Conservation (phyloP, 1,140 invertebrate species). For the Anastrepha ludens region DNA sequence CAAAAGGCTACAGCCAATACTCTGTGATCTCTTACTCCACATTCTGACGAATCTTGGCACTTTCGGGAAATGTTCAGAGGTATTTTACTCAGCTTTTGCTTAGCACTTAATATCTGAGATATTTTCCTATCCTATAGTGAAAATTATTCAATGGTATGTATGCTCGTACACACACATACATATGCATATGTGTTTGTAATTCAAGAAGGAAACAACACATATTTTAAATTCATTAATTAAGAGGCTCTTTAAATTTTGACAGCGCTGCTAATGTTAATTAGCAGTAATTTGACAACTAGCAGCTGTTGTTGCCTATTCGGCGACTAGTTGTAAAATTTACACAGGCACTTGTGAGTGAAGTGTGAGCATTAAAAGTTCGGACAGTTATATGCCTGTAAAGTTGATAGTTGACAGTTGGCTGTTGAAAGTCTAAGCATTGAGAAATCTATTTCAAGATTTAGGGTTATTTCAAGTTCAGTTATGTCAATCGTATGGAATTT, state of each 20-base stretch:
- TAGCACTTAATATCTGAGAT: too few species aligned
- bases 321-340: neutral
- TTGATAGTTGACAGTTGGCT: neutral
- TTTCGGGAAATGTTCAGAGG: neutral
- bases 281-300: constrained; percentile 15
- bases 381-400: neutral
- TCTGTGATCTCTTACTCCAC: too few species aligned
- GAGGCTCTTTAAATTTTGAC: constrained; percentile 14
- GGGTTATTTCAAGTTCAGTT: constrained; percentile 18
- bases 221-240: neutral
- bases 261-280: constrained; percentile 29
- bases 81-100: neutral
- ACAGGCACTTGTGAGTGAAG: neutral
- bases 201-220: too few species aligned
- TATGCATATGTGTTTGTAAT: too few species aligned
- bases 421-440: neutral
- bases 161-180: too few species aligned
- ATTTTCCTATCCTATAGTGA: too few species aligned
- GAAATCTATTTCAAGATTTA: neutral
- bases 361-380: neutral
- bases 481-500: neutral
- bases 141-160: too few species aligned
- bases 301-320: constrained; percentile 12
- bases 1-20: too few species aligned
- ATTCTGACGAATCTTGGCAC: too few species aligned